Evolutionary conservation across 2,888 invertebrate genomes (phyloP).

Genomic region (Phoronis australis): DNA sequence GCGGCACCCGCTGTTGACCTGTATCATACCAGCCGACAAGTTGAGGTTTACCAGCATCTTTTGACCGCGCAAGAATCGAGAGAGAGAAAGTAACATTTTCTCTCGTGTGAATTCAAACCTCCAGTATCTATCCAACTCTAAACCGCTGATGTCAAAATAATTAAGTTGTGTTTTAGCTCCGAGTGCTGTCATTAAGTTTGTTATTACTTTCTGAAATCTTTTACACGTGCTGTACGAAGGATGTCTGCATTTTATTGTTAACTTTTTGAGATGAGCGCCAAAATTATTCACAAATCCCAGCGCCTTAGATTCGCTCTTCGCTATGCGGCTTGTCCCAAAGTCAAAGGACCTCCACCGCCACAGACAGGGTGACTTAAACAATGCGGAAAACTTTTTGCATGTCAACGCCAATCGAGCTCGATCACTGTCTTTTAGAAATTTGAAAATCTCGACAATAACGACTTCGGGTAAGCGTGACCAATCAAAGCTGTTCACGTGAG

Average conservation of each 20-base stretch:
- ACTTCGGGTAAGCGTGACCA: constrained; percentile 28
- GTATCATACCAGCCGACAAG: constrained; percentile 24
- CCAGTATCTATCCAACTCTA: constrained; percentile 36
- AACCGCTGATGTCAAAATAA: constrained; percentile 25
- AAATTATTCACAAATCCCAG: constrained; percentile 24
- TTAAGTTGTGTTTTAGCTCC: constrained; percentile 15
- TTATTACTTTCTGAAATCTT: constrained; percentile 26
- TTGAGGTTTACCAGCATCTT: constrained; percentile 21
- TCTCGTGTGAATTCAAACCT: constrained; percentile 29
- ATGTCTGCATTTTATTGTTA: constrained; percentile 29
- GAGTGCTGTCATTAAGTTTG: constrained; percentile 24
- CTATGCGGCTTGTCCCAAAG: too few relatives aligned
- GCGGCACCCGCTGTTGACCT: constrained; percentile 21
- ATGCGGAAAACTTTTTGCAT: constrained; percentile 25
- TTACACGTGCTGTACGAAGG: constrained; percentile 29
- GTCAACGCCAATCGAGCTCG: constrained; percentile 19
- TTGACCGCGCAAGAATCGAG: constrained; percentile 28
- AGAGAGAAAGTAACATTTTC: constrained; percentile 23
- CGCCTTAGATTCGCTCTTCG: too few relatives aligned
- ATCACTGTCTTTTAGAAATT: constrained; percentile 19
- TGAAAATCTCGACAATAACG: constrained; percentile 23
- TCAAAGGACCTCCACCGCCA: too few relatives aligned
- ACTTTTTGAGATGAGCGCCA: constrained; percentile 22
- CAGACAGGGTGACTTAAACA: constrained; percentile 21
- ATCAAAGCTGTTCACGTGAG: too few relatives aligned